Evolutionary conservation across 1,140 invertebrate genomes (phyloP).

Genomic region (Trissolcus basalis): DNA sequence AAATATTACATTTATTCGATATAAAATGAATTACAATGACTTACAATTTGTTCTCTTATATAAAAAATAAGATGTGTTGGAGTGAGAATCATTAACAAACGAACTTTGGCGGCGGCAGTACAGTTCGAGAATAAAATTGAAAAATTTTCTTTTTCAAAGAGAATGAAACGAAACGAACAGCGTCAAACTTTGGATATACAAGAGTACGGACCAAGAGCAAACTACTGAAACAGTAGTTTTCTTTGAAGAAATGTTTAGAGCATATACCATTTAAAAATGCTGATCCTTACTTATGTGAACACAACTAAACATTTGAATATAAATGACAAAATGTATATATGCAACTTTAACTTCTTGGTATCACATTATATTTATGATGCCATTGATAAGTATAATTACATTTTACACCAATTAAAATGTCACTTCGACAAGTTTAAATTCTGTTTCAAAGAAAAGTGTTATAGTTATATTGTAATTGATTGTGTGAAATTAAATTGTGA

Average conservation of each 20-base stretch:
- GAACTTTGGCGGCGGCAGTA: no score
- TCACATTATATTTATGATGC: conserved; percentile 5
- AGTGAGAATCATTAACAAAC: no score
- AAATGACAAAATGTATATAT: conserved; percentile 29
- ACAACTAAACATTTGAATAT: conserved; percentile 21
- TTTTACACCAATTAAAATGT: conserved; percentile 4
- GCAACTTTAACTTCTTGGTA: conserved; percentile 10
- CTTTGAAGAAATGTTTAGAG: conserved; percentile 35
- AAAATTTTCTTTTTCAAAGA: no score
- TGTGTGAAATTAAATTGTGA: no score
- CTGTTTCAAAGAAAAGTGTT: neutral
- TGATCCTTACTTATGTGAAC: conserved; percentile 30
- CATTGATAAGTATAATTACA: conserved; percentile 1
- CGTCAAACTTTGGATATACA: no score
- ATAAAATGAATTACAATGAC: no score
- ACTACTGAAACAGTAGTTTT: conserved; percentile 39
- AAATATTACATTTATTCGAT: no score
- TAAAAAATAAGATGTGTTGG: no score
- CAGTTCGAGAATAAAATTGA: no score
- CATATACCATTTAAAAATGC: conserved; percentile 36
- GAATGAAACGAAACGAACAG: neutral
- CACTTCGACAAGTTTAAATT: neutral
- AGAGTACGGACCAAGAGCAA: no score
- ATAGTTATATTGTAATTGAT: no score
- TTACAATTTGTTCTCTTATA: no score